These are phyloP conservation scores for Chlorocebus sabaeus DNA, from an alignment of 2,113 vertebrate genomes.

Conservation along the genomic window DNA sequence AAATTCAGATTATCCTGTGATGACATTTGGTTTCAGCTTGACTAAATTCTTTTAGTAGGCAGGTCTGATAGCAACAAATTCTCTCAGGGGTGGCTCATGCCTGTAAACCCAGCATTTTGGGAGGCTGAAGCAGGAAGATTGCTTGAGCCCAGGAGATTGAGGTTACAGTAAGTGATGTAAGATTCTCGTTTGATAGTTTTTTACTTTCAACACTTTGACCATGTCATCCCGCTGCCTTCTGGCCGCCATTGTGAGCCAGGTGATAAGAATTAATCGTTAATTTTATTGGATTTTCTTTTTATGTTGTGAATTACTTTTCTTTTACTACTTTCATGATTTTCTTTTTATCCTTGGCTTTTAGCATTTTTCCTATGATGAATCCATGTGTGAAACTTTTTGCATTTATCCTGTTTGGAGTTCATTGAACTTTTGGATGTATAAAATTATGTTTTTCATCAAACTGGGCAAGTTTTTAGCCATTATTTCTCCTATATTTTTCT, in stretches of 20 bases:
- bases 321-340: not conserved
- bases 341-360: not conserved
- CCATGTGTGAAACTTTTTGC: not conserved
- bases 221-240: not conserved
- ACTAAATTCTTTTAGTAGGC: slow-evolving; percentile 4
- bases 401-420: not conserved
- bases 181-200: not conserved
- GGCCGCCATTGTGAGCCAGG: not conserved
- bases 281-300: not conserved
- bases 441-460: not conserved
- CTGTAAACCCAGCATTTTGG: no score
- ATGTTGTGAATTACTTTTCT: not conserved
- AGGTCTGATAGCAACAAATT: not conserved
- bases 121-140: no score
- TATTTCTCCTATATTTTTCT: not conserved
- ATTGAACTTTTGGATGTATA: not conserved
- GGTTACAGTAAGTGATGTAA: not conserved
- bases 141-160: no score
- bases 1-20: not conserved
- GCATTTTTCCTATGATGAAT: not conserved
- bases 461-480: not conserved
- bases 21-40: not conserved
- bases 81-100: not conserved
- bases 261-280: slow-evolving; percentile 1
- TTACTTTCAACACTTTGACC: not conserved